Conservation (phyloP, 2,113 vertebrate genomes). For the Alligator mississippiensis region DNA sequence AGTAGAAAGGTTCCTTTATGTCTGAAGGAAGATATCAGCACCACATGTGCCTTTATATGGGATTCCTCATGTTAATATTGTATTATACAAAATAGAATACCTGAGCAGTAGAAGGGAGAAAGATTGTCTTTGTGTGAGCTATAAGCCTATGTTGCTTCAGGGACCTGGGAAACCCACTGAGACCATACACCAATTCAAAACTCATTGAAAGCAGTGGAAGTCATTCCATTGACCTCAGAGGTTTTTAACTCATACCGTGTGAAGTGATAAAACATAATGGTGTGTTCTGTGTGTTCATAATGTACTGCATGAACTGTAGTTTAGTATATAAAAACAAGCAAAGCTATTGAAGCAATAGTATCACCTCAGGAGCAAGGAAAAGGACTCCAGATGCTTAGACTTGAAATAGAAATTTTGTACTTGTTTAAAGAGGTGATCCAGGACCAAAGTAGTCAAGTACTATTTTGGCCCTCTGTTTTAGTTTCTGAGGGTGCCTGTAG, state of each 20-base stretch:
- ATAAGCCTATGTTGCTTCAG: not conserved
- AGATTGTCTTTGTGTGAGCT: not conserved
- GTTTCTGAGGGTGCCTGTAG: too few relatives aligned
- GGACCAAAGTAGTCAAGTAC: not conserved
- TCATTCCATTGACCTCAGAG: not conserved
- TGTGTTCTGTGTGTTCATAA: not conserved
- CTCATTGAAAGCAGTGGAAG: not conserved
- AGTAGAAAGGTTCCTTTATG: not conserved
- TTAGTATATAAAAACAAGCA: not conserved
- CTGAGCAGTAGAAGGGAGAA: not conserved
- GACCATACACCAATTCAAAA: not conserved
- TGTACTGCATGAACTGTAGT: not conserved
- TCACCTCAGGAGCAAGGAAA: not conserved
- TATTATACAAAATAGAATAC: not conserved
- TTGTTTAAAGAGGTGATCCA: not conserved
- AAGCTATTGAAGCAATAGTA: not conserved
- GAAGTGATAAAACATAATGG: not conserved
- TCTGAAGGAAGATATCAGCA: not conserved
- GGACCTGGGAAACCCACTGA: not conserved
- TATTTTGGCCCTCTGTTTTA: not conserved
- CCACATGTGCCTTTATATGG: not conserved
- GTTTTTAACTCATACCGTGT: not conserved
- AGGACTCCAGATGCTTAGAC: not conserved
- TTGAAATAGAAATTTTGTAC: not conserved
- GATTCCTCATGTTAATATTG: not conserved